Conservation (phyloP, 2,888 invertebrate genomes). For the Ariolimax columbianus region DNA sequence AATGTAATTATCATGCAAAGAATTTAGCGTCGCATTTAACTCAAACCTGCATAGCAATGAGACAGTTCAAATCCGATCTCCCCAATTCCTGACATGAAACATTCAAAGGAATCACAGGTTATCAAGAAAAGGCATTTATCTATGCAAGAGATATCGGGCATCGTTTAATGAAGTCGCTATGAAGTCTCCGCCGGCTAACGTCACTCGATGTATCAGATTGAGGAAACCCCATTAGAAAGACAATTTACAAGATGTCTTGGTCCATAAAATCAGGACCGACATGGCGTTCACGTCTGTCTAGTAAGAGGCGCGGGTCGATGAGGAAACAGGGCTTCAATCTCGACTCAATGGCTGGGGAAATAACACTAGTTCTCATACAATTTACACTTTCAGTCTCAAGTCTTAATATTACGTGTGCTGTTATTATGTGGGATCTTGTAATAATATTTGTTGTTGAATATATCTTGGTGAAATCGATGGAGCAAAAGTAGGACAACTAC, state of each 20-base stretch:
- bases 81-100: neutral
- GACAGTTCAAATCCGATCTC: conserved; percentile 18
- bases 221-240: conserved; percentile 14
- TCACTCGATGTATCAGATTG: conserved; percentile 25
- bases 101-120: conserved; percentile 1
- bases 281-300: conserved; percentile 1
- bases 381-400: too few relatives aligned
- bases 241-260: conserved; percentile 25
- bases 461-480: too few relatives aligned
- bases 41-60: conserved; percentile 28
- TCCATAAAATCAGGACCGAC: neutral
- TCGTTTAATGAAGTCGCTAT: conserved; percentile 33
- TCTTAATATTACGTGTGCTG: too few relatives aligned
- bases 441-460: too few relatives aligned
- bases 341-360: neutral
- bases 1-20: neutral
- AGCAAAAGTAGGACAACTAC: too few relatives aligned
- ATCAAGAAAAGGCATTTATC: conserved; percentile 1
- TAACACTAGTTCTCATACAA: neutral
- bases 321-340: neutral
- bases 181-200: neutral
- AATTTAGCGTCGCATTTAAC: neutral
- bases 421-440: too few relatives aligned
- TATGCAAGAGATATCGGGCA: conserved; percentile 16
- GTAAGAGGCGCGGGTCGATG: neutral